These are phyloP conservation scores for Cavia aperea DNA, from an alignment of 2,113 vertebrate species.

Conservation along the genomic window DNA sequence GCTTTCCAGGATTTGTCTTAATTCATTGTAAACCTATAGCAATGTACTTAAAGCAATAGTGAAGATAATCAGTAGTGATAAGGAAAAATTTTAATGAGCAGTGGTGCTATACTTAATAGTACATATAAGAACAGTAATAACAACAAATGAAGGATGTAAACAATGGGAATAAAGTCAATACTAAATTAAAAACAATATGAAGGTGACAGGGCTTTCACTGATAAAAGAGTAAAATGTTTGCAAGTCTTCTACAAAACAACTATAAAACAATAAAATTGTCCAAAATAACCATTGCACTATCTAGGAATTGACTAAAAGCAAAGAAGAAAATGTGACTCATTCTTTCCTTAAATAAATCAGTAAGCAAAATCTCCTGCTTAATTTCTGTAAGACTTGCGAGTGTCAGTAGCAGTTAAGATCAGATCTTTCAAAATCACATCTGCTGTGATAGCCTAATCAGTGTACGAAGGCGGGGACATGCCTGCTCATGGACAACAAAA, in stretches of 20 bases:
- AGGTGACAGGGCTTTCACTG: not conserved
- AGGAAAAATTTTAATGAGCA: not conserved
- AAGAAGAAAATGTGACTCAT: not conserved
- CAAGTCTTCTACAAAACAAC: not conserved
- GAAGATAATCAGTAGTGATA: not conserved
- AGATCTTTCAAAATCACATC: not conserved
- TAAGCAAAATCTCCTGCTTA: not conserved
- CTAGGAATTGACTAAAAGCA: not conserved
- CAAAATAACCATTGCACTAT: too few species aligned
- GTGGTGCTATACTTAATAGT: not conserved
- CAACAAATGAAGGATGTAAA: not conserved
- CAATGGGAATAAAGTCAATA: not conserved
- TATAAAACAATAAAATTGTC: not conserved
- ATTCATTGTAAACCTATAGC: not conserved
- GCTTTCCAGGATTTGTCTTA: not conserved
- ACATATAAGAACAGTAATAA: not conserved
- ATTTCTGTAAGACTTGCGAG: not conserved
- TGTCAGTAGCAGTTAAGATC: not conserved
- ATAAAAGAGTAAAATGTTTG: not conserved
- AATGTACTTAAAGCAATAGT: not conserved
- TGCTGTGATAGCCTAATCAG: not conserved
- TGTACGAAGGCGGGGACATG: rapidly evolving
- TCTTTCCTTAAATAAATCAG: not conserved
- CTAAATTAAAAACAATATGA: not conserved
- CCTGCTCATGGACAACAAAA: not conserved